Percentiles rank a stretch among this genome's conserved stretches.
These are phyloP conservation scores for Perithous albicinctus DNA, from an alignment of 2,888 invertebrate genomes.

Conservation along the genomic window DNA sequence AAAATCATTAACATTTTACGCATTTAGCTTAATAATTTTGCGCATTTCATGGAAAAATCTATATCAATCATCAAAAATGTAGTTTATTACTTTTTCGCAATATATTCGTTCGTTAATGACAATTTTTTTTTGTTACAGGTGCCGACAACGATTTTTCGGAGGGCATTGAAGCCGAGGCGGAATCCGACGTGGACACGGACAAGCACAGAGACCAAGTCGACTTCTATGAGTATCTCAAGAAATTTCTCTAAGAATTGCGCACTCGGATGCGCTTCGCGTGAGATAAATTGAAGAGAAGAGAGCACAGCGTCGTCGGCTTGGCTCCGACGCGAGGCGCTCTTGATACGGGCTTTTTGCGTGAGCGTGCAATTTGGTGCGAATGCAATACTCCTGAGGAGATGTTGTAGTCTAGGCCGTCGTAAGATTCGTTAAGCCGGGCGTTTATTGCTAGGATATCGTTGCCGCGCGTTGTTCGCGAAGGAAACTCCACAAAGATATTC, in stretches of 20 bases:
- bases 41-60: too few species aligned
- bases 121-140: conserved; percentile 67
- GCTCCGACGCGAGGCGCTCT: background rate
- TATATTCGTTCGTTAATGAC: too few species aligned
- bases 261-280: conserved; percentile 18
- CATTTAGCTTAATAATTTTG: too few species aligned
- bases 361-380: conserved; percentile 55
- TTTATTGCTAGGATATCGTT: background rate
- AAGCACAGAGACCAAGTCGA: conserved; percentile 65
- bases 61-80: too few species aligned
- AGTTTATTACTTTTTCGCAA: too few species aligned
- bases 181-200: conserved; percentile 71
- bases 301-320: conserved; percentile 14
- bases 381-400: conserved; percentile 51
- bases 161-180: conserved; percentile 71
- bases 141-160: conserved; percentile 71
- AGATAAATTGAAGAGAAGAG: conserved; percentile 13
- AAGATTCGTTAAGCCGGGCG: conserved; percentile 4
- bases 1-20: background rate
- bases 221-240: conserved; percentile 64
- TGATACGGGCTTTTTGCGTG: conserved; percentile 18
- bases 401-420: background rate
- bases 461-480: background rate
- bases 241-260: conserved; percentile 60
- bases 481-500: background rate